Percentiles rank a stretch among this genome's conserved stretches.
These are phyloP conservation scores for Petrocephalus microphthalmus DNA, from an alignment of 2,113 vertebrate species.

Conservation along the genomic window DNA sequence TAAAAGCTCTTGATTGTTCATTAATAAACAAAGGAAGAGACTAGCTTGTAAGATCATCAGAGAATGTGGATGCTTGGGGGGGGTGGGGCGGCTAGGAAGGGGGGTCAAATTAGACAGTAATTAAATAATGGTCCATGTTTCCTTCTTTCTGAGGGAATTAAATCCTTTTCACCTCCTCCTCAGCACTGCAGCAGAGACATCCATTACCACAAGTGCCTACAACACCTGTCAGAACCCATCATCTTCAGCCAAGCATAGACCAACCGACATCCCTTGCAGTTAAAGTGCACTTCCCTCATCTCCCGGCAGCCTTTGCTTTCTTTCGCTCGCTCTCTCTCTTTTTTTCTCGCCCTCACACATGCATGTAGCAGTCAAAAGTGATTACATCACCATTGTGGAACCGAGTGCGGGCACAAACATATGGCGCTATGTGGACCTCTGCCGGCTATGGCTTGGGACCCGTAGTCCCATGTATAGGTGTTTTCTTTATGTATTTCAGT, in stretches of 20 bases:
- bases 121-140: constrained; percentile 74
- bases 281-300: constrained; percentile 63
- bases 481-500: constrained; percentile 9
- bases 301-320: constrained; percentile 65
- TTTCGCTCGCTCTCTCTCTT: background rate
- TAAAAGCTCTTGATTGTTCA: constrained; percentile 62
- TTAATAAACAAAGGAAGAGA: constrained; percentile 66
- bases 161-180: constrained; percentile 66
- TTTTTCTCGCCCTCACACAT: constrained; percentile 27
- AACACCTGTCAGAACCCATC: constrained; percentile 90
- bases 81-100: background rate
- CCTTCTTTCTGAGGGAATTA: constrained; percentile 70
- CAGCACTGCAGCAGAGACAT: constrained; percentile 68
- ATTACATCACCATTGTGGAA: constrained; percentile 71
- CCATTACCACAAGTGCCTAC: constrained; percentile 78
- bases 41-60: constrained; percentile 51
- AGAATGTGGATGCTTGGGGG: constrained; percentile 41
- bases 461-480: background rate
- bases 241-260: constrained; percentile 64
- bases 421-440: constrained; percentile 67
- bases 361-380: constrained; percentile 73
- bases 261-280: constrained; percentile 67
- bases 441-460: constrained; percentile 37
- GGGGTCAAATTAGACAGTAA: constrained; percentile 61
- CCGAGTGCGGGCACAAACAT: constrained; percentile 72